These are phyloP conservation scores for Chironomus riparius DNA, from an alignment of 2,888 invertebrate genomes.

Conservation along the genomic window DNA sequence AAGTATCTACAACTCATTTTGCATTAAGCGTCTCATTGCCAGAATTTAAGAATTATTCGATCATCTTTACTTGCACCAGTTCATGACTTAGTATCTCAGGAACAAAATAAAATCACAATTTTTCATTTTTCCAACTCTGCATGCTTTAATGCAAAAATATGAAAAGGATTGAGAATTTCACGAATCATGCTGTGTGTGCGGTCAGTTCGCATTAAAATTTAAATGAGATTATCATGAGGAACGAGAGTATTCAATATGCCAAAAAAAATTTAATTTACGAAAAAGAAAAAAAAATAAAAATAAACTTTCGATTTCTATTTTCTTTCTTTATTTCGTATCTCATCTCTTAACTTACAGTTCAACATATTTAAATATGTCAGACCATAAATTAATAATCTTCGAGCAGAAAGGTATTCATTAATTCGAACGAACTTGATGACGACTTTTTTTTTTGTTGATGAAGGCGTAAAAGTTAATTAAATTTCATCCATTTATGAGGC, in stretches of 20 bases:
- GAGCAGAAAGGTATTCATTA: too few relatives aligned
- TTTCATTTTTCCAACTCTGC: too few relatives aligned
- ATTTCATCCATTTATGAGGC: neutral
- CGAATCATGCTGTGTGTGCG: neutral
- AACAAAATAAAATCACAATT: too few relatives aligned
- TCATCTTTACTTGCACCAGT: too few relatives aligned
- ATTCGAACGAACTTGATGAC: neutral
- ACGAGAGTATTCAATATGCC: neutral
- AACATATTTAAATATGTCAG: too few relatives aligned
- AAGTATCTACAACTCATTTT: too few relatives aligned
- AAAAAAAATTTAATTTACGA: neutral
- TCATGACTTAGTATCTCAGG: too few relatives aligned
- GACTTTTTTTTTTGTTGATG: neutral
- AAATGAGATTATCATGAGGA: neutral
- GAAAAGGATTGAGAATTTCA: neutral
- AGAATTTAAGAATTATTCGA: too few relatives aligned
- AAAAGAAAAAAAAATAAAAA: neutral
- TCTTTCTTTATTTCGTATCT: neutral
- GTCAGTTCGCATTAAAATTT: neutral
- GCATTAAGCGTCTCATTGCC: too few relatives aligned
- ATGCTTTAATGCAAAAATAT: neutral
- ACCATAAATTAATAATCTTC: too few relatives aligned
- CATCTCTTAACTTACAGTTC: too few relatives aligned
- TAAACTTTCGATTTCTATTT: constrained; percentile 10
- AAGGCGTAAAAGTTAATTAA: constrained; percentile 12